A percentile compares a stretch with the other conserved stretches of the same genome.
These are phyloP conservation scores for Tubulanus polymorphus DNA, from an alignment of 2,888 invertebrate species.

Conservation along the genomic window DNA sequence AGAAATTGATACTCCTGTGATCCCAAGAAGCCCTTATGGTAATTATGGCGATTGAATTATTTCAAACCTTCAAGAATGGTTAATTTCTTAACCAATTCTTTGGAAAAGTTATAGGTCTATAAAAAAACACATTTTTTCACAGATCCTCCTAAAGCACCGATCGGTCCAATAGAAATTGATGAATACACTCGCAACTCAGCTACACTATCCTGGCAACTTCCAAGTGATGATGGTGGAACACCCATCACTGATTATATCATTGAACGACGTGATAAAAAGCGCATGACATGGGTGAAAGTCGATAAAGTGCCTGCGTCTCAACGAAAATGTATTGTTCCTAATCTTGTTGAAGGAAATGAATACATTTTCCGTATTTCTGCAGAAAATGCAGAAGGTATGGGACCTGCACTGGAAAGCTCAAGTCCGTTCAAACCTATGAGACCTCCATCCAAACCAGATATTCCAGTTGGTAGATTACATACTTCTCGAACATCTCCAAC, in stretches of 20 bases:
- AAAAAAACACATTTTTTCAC: conserved; percentile 5
- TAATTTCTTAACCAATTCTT: background rate
- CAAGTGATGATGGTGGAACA: conserved; percentile 44
- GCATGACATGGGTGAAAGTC: conserved; percentile 30
- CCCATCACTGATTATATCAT: conserved; percentile 35
- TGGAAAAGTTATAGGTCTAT: background rate
- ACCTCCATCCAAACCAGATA: conserved; percentile 16
- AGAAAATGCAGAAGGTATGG: conserved; percentile 73
- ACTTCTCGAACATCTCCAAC: conserved; percentile 12
- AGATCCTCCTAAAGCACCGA: conserved; percentile 38
- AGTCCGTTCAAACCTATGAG: conserved; percentile 21
- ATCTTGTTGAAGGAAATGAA: conserved; percentile 28
- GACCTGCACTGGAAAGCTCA: conserved; percentile 24
- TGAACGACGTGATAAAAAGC: conserved; percentile 25
- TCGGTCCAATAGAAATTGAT: background rate
- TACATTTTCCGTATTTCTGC: conserved; percentile 86
- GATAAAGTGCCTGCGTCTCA: conserved; percentile 30
- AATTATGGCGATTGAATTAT: conserved; percentile 52
- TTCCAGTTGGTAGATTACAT: background rate
- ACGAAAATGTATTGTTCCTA: conserved; percentile 30
- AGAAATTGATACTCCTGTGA: conserved; percentile 67
- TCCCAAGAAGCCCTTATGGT: conserved; percentile 75
- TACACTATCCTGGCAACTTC: conserved; percentile 43
- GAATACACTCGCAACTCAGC: conserved; percentile 26
- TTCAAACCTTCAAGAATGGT: background rate